Conservation (phyloP, 2,888 invertebrate genomes). For the Chaetoderma sp. region DNA sequence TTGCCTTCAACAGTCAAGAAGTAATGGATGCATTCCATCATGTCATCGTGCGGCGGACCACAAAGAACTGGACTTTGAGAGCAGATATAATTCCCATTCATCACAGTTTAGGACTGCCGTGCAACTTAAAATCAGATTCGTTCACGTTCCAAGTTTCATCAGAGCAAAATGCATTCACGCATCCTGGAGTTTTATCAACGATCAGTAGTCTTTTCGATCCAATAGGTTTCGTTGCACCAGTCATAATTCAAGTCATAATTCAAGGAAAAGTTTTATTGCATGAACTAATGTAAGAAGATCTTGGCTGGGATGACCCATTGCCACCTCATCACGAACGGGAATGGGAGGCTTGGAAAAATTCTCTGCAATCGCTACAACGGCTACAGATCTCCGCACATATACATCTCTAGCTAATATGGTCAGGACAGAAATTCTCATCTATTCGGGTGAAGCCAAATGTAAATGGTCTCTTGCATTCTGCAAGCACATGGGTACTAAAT, state of each 20-base stretch:
- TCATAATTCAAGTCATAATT: constrained; percentile 6
- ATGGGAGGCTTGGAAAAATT: constrained; percentile 34
- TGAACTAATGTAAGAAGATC: constrained; percentile 22
- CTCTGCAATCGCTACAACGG: constrained; percentile 21
- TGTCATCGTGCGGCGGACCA: background rate
- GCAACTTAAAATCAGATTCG: constrained; percentile 23
- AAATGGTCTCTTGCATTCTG: too few relatives aligned
- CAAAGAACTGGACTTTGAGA: background rate
- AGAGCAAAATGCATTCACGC: constrained; percentile 28
- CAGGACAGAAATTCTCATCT: background rate
- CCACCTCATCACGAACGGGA: constrained; percentile 15
- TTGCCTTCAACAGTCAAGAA: constrained; percentile 12
- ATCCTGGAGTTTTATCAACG: constrained; percentile 31
- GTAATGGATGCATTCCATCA: constrained; percentile 18
- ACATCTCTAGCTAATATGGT: background rate
- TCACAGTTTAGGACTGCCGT: constrained; percentile 11
- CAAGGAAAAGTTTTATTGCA: constrained; percentile 36
- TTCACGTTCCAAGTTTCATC: constrained; percentile 22
- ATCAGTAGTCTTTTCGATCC: constrained; percentile 40
- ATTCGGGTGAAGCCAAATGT: too few relatives aligned
- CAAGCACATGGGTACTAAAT: too few relatives aligned
- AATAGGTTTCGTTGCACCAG: constrained; percentile 37
- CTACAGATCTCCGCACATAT: constrained; percentile 12
- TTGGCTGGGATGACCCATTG: constrained; percentile 40
- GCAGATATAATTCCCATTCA: background rate